phyloP scores from a whole-genome alignment of 2,113 vertebrate species.

The Todiramphus saurophagus region DNA sequence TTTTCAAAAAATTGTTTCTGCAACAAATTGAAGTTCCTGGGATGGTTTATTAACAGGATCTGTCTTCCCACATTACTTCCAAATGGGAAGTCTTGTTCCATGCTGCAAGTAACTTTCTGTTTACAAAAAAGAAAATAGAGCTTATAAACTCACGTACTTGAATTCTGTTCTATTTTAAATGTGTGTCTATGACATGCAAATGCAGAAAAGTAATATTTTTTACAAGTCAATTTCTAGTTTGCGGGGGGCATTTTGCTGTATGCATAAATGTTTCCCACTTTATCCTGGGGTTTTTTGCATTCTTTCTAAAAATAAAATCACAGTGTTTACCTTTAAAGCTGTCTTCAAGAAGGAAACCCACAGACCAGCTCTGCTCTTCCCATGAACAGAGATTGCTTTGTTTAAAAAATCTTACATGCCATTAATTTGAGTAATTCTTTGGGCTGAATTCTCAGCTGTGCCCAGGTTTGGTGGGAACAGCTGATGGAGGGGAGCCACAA shows the following conservation, averaged over 20 bases:
- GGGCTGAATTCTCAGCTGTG: constrained; percentile 23
- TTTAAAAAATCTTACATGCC: not conserved
- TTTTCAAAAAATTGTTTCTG: not conserved
- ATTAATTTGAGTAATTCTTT: not conserved
- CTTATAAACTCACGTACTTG: not conserved
- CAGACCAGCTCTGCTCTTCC: not conserved
- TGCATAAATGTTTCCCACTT: not conserved
- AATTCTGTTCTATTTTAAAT: not conserved
- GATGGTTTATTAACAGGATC: not conserved
- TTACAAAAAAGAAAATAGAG: too few species aligned
- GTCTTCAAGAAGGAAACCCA: not conserved
- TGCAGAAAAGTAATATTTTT: not conserved
- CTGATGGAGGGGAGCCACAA: not conserved
- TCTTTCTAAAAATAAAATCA: not conserved
- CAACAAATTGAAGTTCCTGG: not conserved
- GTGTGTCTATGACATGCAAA: not conserved
- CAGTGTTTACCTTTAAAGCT: not conserved
- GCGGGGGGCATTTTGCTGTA: not conserved
- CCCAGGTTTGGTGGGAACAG: not conserved
- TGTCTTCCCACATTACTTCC: not conserved
- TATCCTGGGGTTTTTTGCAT: not conserved
- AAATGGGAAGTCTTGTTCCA: not conserved
- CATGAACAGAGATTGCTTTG: not conserved
- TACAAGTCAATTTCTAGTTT: not conserved
- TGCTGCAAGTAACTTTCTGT: not conserved